Evolutionary conservation across 1,140 invertebrate genomes (phyloP).

Genomic region (Prorops nasuta): DNA sequence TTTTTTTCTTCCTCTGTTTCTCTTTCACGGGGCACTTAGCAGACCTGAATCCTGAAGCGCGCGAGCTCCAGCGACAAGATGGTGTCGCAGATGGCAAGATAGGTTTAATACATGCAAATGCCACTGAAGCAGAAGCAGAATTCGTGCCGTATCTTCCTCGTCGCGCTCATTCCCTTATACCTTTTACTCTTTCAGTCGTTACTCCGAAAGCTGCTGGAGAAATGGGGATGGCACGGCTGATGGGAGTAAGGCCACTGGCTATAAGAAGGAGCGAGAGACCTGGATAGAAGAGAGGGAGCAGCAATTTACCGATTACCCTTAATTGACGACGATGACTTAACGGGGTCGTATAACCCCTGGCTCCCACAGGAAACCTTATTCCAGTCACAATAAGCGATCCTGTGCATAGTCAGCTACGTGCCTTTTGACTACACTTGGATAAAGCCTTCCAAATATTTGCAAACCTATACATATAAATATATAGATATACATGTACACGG

Average conservation of each 20-base stretch:
- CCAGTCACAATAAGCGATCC: slow-evolving; percentile 41
- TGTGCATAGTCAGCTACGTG: slow-evolving; percentile 38
- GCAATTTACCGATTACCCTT: slow-evolving; percentile 55
- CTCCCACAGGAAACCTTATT: slow-evolving; percentile 22
- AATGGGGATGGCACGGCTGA: too few relatives aligned
- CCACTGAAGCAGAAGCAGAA: slow-evolving; percentile 43
- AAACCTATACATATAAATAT: slow-evolving; percentile 5
- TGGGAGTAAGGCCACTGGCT: too few relatives aligned
- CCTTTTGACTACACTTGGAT: slow-evolving; percentile 30
- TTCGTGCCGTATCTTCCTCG: slow-evolving; percentile 46
- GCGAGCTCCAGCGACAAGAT: background rate
- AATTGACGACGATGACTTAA: slow-evolving; percentile 54
- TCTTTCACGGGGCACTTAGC: background rate
- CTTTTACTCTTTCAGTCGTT: background rate
- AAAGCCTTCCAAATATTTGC: slow-evolving; percentile 18
- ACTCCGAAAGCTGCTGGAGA: too few relatives aligned
- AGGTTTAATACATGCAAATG: slow-evolving; percentile 50
- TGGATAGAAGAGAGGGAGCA: too few relatives aligned
- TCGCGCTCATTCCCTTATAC: background rate
- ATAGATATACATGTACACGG: background rate
- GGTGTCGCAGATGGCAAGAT: slow-evolving; percentile 28
- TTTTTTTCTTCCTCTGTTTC: background rate
- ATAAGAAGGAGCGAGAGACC: too few relatives aligned
- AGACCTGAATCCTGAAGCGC: slow-evolving; percentile 24
- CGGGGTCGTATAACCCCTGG: slow-evolving; percentile 33